Base-by-base conservation (phyloP, 2,113 vertebrate genomes). In the Jacana jacana region DNA sequence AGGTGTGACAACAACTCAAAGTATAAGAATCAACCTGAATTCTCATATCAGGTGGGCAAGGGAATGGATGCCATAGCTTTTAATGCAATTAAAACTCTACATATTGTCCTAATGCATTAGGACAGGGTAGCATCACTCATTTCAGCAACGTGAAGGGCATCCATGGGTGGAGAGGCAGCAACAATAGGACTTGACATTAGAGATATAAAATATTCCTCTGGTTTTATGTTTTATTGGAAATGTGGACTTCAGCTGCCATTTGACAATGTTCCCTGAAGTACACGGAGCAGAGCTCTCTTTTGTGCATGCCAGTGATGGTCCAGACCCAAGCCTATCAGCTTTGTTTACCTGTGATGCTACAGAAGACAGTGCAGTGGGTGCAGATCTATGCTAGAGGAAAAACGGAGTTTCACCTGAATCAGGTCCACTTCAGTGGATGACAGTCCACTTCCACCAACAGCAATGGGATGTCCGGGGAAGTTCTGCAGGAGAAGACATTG, bases 1-100 rank as follows among this genome's bases (percentile, higher is more conserved):
- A 91, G 94, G 80, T 93, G 86, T 86, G 61, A 96, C 78, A 96
- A 87, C 89, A 97, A 61, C 91, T 95, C 73, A 90, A 96, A 66
- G 37, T 58, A 88, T 89, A 89, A 96, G 65, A 95, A 78, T 80
- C 48, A 90, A 57, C 73, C 49, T 83, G 75, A 81, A 90, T 82
- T 65, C 55, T 75, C 54, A 39, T 4, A 7, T 51, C 75, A 92
- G 72, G 44, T 72, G 25, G 12, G 39, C 8, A 42, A 42, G 73
- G 63, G 91, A 96, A 71, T 42, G 31, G 46, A 76, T 89, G 60
- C 85, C 35, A 40, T 83, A 81, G 44, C 64, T 96, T 97, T 63
- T 91, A 97, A 93, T 94, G 93, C 49, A 96, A 94, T 93, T 90
- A 95, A 65, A 44, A 86, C 84, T 90, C 92, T 89, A 93, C 89